phyloP scores from a whole-genome alignment of 2,888 invertebrate species.

The Melieria crassipennis region DNA sequence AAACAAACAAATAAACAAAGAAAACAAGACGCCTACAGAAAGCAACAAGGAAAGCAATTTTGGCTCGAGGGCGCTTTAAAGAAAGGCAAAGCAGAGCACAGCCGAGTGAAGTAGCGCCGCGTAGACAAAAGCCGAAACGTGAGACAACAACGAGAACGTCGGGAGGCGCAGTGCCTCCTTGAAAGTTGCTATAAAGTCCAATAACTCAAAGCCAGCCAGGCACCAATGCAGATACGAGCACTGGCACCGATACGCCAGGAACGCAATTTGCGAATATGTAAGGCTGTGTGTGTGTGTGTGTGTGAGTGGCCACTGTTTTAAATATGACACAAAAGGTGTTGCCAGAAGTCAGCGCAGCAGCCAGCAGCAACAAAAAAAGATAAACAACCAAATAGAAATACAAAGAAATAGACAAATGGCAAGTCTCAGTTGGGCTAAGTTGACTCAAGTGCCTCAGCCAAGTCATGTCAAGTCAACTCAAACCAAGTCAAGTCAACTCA shows the following conservation, averaged over 20 bases:
- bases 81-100: slow-evolving; percentile 1
- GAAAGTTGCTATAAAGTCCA: slow-evolving; percentile 7
- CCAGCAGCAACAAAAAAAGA: background rate
- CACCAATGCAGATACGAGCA: too few relatives aligned
- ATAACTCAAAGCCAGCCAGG: slow-evolving; percentile 12
- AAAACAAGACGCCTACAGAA: background rate
- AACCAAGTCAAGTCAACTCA: too few relatives aligned
- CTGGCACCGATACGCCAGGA: background rate
- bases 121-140: background rate
- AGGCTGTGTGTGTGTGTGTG: background rate
- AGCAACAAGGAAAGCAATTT: background rate
- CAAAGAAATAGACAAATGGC: background rate
- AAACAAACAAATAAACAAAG: background rate
- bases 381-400: background rate
- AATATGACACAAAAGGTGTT: slow-evolving; percentile 21
- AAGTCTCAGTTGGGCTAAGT: too few relatives aligned
- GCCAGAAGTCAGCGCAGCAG: background rate
- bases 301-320: background rate
- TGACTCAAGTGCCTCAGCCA: too few relatives aligned
- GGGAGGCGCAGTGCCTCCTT: too few relatives aligned
- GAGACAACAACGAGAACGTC: too few relatives aligned
- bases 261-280: background rate
- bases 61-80: slow-evolving; percentile 9
- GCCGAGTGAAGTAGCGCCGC: background rate
- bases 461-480: too few relatives aligned